Conservation (phyloP, 1,140 invertebrate genomes). For the Drosophila parabipectinata region DNA sequence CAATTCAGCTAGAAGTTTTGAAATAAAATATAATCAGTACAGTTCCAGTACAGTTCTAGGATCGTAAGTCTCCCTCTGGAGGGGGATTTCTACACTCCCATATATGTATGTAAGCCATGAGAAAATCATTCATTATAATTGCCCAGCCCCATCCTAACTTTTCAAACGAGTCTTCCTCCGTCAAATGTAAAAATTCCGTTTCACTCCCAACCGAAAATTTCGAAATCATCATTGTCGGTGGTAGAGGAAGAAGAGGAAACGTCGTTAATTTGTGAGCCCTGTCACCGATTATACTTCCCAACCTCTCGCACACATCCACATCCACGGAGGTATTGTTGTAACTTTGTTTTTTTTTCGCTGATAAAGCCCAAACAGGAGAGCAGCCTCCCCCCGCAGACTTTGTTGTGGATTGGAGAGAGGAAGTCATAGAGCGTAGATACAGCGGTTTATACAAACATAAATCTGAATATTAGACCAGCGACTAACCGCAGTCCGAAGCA, state of each 20-base stretch:
- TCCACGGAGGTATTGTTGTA: conserved; percentile 34
- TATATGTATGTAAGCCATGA: background rate
- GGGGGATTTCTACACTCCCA: background rate
- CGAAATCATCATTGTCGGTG: conserved; percentile 40
- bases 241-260: conserved; percentile 20
- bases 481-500: conserved; percentile 38
- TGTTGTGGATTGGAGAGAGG: conserved; percentile 34
- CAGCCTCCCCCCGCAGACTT: conserved; percentile 3
- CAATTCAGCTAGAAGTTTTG: too few species aligned
- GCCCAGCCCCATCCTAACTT: conserved; percentile 26
- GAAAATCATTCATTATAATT: conserved; percentile 40
- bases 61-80: too few species aligned
- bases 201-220: conserved; percentile 45
- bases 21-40: too few species aligned
- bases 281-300: conserved; percentile 44
- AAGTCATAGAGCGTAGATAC: conserved; percentile 63
- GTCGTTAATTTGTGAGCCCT: conserved; percentile 53
- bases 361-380: conserved; percentile 54
- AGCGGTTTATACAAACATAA: conserved; percentile 30
- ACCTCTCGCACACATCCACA: conserved; percentile 7
- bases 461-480: conserved; percentile 49
- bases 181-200: conserved; percentile 38
- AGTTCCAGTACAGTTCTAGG: too few species aligned
- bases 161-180: conserved; percentile 34
- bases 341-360: conserved; percentile 37